phyloP scores from a whole-genome alignment of 2,888 invertebrate species.

The Chrysina gloriosa region DNA sequence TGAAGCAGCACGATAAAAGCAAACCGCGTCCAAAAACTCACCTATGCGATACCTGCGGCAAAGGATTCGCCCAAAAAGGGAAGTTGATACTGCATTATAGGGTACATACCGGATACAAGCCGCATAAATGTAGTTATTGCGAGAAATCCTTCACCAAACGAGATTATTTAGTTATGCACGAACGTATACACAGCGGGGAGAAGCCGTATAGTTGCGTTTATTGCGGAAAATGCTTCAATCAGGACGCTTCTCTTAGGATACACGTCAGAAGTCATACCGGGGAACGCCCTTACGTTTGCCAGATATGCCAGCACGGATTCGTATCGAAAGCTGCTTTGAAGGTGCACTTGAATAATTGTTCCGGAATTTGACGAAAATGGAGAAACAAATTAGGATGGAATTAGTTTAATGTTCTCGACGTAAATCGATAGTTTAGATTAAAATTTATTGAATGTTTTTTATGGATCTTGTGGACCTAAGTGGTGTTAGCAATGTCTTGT shows the following conservation, averaged over 20 bases:
- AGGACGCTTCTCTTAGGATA: conserved; percentile 50
- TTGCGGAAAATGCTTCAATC: conserved; percentile 55
- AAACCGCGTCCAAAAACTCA: conserved; percentile 52
- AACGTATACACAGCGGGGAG: conserved; percentile 56
- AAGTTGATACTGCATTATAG: conserved; percentile 57
- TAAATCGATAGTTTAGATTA: no score
- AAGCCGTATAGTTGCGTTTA: conserved; percentile 55
- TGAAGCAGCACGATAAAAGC: conserved; percentile 47
- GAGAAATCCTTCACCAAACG: conserved; percentile 54
- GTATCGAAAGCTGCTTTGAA: conserved; percentile 53
- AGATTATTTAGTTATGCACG: conserved; percentile 53
- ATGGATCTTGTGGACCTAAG: no score
- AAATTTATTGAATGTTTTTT: no score
- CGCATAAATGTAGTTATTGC: conserved; percentile 55
- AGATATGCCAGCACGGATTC: conserved; percentile 53
- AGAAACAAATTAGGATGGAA: neutral
- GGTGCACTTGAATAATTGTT: conserved; percentile 41
- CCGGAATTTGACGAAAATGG: neutral
- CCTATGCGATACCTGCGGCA: conserved; percentile 60
- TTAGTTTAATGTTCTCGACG: no score
- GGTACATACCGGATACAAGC: conserved; percentile 55
- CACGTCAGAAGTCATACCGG: conserved; percentile 53
- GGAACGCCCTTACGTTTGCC: conserved; percentile 53
- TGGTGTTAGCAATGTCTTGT: no score
- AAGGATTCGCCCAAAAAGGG: conserved; percentile 58